Evolutionary conservation across 2,113 vertebrate species (phyloP), one percentile per base, ranked within the genome.

Genomic region (Tenrec ecaudatus): DNA sequence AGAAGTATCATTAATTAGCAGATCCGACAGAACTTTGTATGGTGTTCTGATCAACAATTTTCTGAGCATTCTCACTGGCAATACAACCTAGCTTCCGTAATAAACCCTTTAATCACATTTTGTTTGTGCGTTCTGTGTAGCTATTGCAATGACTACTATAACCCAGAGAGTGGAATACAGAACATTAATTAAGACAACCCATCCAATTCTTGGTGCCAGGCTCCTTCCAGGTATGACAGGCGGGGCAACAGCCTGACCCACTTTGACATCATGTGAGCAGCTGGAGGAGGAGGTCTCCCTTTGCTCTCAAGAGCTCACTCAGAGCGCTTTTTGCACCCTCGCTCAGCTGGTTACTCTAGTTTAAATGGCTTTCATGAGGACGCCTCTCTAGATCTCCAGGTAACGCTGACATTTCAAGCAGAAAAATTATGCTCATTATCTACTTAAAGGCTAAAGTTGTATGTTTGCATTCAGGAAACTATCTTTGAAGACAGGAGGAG

Each of bases 351-450:
- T 82, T 47, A 15, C n/a, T 22, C 12, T 3, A 62, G 20, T 79
- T 75, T 23, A 69, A 88, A 88, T 58, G 20, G 64, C 81, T 82
- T 83, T 53, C 58, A 83, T 36, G 14, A 58, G 22, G 75, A 83
- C 43, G 5, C 9, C 10, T 80, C 86, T 76, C 57, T 87, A 73
- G 87, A 53, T 38, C 77, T 33, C 68, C 36, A 89, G 58, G 58
- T 71, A 81, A 81, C 27, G 82, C 20, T 83, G 69, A 38, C 29
- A 43, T 71, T 73, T 71, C 64, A 81, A 64, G 82, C 73, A 95
- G 40, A 80, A 89, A 95, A 62, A 81, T 85, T 82, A 76, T 3
- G 31, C 66, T 69, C 87, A 95, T 89, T 77, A 87, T 57, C 38
- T 84, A 16, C 78, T 87, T 81, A 66, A 92, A 71, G 17, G n/a